Evolutionary conservation across 2,797 vertebrate species (phyloP), one percentile per base, ranked within the genome.

Genomic region (Gallirallus australis): DNA sequence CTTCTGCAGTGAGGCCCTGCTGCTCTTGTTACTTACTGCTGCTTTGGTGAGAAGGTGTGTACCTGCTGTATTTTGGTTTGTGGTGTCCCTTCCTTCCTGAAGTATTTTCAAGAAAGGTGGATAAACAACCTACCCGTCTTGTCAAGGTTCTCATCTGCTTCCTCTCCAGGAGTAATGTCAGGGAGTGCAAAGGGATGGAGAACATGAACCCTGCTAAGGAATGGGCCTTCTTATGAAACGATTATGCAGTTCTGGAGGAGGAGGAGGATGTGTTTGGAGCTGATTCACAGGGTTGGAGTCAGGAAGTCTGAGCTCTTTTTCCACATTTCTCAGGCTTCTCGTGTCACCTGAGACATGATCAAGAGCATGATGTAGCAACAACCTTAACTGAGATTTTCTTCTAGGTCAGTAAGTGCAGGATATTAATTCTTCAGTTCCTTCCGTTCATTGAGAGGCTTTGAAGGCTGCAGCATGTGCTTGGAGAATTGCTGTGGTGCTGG

Each of bases 261-360:
- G 76, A 69, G 53, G 45, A 82, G 33, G 42, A 57, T 66, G 82
- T 4, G 11, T 72, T 69, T 53, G 35, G 59, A 89, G 63, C 52
- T 65, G 52, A 86, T 88, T 93, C 64, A 68, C 20, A 3, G 68
- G 17, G 16, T 8, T 91, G 64, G 66, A 81, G 64, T 88, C 77
- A 70, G 90, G 42, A 90, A 92, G 81, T 86, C 86, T 68, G 81
- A 85, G 71, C 40, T 82, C 30, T 84, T 65, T 82, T 48, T 45
- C 53, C n/a, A 42, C 57, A 6, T 85, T 59, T 89, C 19, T 66
- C 52, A n/a, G 64, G 42, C 40, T 82, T 90, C 48, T 84, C 19
- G 2, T 69, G 35, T 88, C 64, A 68, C 52, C 15, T 45, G 70
- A 54, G 59, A 47, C 78, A 50, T n/a, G 57, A 92, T 66, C 31